phyloP scores from a whole-genome alignment of 2,113 vertebrate species.

The Solea senegalensis region DNA sequence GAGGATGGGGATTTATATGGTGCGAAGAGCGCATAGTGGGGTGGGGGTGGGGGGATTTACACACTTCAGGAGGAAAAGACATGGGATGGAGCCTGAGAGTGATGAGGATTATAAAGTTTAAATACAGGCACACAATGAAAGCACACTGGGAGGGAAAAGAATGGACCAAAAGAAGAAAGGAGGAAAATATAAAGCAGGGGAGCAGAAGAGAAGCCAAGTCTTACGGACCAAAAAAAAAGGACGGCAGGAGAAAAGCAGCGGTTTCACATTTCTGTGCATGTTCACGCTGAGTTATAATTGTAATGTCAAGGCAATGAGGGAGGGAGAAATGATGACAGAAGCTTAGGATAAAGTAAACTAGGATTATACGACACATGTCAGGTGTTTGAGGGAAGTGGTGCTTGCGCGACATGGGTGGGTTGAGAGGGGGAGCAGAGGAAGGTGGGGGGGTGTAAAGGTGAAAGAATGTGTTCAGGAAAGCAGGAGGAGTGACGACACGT shows the following conservation, averaged over 20 bases:
- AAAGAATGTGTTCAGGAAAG: constrained; percentile 38
- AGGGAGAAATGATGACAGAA: constrained; percentile 59
- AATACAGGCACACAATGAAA: constrained; percentile 66
- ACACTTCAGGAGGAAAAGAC: constrained; percentile 74
- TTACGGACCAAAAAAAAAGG: constrained; percentile 36
- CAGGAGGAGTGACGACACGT: constrained; percentile 48
- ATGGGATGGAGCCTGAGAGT: constrained; percentile 69
- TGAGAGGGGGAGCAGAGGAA: constrained; percentile 16
- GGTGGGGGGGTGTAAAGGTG: constrained; percentile 41
- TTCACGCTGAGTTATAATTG: constrained; percentile 55
- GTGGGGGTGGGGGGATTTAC: constrained; percentile 64
- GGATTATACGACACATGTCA: constrained; percentile 73
- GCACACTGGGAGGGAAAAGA: constrained; percentile 48
- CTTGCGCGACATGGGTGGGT: constrained; percentile 33
- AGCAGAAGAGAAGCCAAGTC: constrained; percentile 17
- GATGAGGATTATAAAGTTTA: constrained; percentile 80
- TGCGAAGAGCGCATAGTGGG: constrained; percentile 36
- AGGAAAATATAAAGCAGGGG: constrained; percentile 60
- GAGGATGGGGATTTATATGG: constrained; percentile 69
- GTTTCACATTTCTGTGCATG: constrained; percentile 53
- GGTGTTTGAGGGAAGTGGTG: constrained; percentile 48
- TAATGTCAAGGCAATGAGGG: constrained; percentile 50
- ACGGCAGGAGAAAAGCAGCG: constrained; percentile 76
- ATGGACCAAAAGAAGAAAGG: constrained; percentile 39
- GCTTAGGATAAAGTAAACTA: constrained; percentile 71